Base-by-base conservation (phyloP, 2,113 vertebrate species). In the Corythoichthys haematopterus region DNA sequence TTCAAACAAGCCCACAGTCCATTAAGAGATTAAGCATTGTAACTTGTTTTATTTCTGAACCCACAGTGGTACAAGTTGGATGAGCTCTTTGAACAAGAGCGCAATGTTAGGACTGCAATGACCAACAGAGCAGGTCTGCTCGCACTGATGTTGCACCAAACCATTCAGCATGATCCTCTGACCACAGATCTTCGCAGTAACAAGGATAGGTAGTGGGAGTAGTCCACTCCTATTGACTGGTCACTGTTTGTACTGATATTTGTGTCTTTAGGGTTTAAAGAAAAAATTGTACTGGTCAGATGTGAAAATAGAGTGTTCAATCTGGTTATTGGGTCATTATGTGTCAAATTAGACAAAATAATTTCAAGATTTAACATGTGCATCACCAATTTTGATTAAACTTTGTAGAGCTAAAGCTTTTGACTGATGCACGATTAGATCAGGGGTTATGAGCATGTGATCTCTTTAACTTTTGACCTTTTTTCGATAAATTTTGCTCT, bases 1-100 rank as follows among this genome's bases (percentile, higher is more conserved):
- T 46, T 55, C 57, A 50, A 28, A 47, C 5, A 13, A 47, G 11
- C 46, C 12, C 10, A 47, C 46, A 3, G 10, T 47, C 11, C 20
- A 8, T 46, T 33, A 33, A 12, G 2, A 5, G 40, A 15, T 6
- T 7, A 36, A 56, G 55, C 13, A 4, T 1, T 12, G 38, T 53
- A 58, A 63, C 45, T 8, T 9, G 1, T 59, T 58, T 11, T 47
- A 45, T 33, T 9, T 65, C 61, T 43, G 35, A 14, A 2, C 45
- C 50, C 46, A 57, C 85, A 96, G 95, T 96, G 95, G 95, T 97
- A 97, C 90, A 97, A 97, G 75, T 79, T 97, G 89, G 95, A 97
- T 0, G 95, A 97, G 84, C 91, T 97, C 1, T 97, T 97, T 76
- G 95, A 97, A 79, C 95, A 97, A 80, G 95, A 97, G 79, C 92